Evolutionary conservation across 2,888 invertebrate species (phyloP).

Genomic region (Tenodera sinensis): DNA sequence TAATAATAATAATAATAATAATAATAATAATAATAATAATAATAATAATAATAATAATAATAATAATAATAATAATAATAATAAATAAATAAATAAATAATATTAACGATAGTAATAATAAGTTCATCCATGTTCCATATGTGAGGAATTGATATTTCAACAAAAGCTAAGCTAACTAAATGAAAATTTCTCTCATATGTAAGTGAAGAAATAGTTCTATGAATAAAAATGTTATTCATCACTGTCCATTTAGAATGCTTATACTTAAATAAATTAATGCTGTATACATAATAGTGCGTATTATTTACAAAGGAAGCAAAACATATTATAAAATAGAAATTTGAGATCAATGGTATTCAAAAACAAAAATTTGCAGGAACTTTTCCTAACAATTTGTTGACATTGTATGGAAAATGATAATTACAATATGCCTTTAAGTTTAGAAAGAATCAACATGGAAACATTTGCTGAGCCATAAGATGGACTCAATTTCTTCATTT

Average conservation of each 20-base stretch:
- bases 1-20: no score
- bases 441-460: conserved; percentile 29
- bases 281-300: background rate
- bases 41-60: no score
- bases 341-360: background rate
- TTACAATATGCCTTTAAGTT: conserved; percentile 2
- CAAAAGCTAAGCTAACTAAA: background rate
- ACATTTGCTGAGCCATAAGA: background rate
- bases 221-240: background rate
- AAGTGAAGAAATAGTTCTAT: background rate
- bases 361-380: background rate
- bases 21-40: no score
- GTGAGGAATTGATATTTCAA: background rate
- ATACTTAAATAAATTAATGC: background rate
- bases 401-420: background rate
- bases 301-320: background rate
- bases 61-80: no score
- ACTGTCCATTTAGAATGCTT: background rate
- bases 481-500: background rate
- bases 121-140: background rate
- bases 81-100: no score
- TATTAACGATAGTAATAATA: no score
- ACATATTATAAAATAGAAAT: background rate
- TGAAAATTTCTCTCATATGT: background rate
- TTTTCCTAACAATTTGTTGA: background rate